Conservation (phyloP, 2,888 invertebrate species). For the Andricus curvator region DNA sequence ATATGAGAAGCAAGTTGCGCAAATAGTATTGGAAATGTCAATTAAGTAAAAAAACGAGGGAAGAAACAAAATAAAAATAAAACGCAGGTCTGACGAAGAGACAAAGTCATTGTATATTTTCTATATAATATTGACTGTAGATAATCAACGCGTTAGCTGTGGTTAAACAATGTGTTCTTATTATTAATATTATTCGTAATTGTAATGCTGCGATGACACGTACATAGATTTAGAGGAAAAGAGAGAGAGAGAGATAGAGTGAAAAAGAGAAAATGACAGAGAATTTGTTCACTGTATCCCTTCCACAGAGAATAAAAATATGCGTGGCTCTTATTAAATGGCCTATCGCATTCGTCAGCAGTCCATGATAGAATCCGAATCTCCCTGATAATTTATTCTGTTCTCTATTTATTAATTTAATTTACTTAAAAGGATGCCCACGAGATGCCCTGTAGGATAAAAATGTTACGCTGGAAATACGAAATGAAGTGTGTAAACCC, state of each 20-base stretch:
- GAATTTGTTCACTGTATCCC: conserved; percentile 35
- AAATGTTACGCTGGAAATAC: conserved; percentile 26
- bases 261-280: conserved; percentile 45
- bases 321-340: conserved; percentile 60
- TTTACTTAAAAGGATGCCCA: conserved; percentile 54
- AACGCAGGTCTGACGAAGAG: conserved; percentile 42
- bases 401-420: conserved; percentile 43
- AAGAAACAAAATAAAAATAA: conserved; percentile 6
- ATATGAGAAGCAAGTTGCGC: neutral
- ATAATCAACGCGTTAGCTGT: conserved; percentile 64
- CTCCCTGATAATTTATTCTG: conserved; percentile 53
- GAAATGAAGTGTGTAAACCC: conserved; percentile 55
- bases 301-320: conserved; percentile 47
- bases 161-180: conserved; percentile 70
- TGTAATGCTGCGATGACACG: conserved; percentile 37
- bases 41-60: conserved; percentile 11
- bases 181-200: conserved; percentile 55
- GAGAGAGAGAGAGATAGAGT: conserved; percentile 32
- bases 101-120: conserved; percentile 66
- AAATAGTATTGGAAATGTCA: conserved; percentile 40
- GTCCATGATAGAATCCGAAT: conserved; percentile 48
- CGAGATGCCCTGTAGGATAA: conserved; percentile 43
- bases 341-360: conserved; percentile 59
- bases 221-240: conserved; percentile 43
- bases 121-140: conserved; percentile 66